Conservation (phyloP, 92 coral and sea anemone genomes). For the Phenganax subtilis region DNA sequence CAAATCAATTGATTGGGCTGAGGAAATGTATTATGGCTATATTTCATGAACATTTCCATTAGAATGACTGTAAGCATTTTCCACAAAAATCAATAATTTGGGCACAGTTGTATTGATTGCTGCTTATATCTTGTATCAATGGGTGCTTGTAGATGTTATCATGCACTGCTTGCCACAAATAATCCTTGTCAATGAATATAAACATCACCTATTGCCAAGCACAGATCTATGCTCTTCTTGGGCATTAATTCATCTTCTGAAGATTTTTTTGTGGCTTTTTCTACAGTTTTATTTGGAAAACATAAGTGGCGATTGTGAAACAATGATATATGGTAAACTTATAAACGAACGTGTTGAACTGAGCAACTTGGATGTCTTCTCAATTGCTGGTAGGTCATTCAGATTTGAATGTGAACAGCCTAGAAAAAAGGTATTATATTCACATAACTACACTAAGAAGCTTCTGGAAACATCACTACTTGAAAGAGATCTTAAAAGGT, state of each 20-base stretch:
- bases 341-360: conserved; percentile 47
- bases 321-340: conserved; percentile 64
- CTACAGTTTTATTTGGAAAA: conserved; percentile 72
- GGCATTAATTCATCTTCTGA: neutral
- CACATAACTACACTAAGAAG: neutral
- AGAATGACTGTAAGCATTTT: too few species aligned
- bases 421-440: neutral
- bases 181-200: too few species aligned
- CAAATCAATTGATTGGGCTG: too few species aligned
- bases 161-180: too few species aligned
- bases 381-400: conserved; percentile 84
- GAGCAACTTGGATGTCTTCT: conserved; percentile 78
- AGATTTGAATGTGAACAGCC: conserved; percentile 69
- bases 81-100: too few species aligned
- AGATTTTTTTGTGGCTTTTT: neutral
- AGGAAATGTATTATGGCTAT: too few species aligned
- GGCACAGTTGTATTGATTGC: too few species aligned
- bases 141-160: too few species aligned
- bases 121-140: too few species aligned
- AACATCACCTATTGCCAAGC: neutral
- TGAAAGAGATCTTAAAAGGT: too few species aligned
- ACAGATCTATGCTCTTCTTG: neutral
- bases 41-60: too few species aligned
- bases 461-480: neutral
- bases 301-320: conserved; percentile 61